These are phyloP conservation scores for Carlito syrichta DNA, from an alignment of 2,113 vertebrate species.

Conservation along the genomic window DNA sequence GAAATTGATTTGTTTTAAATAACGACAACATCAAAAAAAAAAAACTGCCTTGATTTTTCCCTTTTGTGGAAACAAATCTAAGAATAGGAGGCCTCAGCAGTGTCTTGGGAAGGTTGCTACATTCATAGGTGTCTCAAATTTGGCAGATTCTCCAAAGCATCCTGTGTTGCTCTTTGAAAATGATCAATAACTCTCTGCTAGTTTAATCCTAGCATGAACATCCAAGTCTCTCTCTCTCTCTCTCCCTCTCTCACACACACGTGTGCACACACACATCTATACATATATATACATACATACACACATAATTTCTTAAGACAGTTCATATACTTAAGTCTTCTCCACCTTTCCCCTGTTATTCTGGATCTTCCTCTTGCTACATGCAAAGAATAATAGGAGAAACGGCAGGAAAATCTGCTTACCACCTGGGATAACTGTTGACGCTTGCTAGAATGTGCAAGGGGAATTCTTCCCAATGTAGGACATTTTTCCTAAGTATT, in stretches of 20 bases:
- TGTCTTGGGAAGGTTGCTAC: neutral
- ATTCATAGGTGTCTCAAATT: neutral
- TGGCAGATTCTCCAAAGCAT: neutral
- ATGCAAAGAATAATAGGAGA: neutral
- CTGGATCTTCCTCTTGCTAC: neutral
- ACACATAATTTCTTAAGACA: neutral
- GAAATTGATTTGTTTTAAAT: neutral
- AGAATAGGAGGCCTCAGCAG: neutral
- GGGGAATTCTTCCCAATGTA: neutral
- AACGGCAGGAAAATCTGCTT: neutral
- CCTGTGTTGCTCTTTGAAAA: neutral
- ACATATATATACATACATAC: neutral
- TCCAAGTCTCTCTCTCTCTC: too few relatives aligned
- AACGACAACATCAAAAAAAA: neutral
- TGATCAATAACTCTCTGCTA: neutral
- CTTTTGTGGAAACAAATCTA: neutral
- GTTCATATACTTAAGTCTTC: neutral
- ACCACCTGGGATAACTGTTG: neutral
- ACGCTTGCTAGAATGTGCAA: neutral
- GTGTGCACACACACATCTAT: neutral
- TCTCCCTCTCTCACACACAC: too few relatives aligned
- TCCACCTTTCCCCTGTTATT: neutral
- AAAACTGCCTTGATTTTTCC: neutral
- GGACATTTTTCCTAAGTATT: neutral
- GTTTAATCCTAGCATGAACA: neutral